phyloP scores from a whole-genome alignment of 2,888 invertebrate genomes.

The Drosophila phalerata region DNA sequence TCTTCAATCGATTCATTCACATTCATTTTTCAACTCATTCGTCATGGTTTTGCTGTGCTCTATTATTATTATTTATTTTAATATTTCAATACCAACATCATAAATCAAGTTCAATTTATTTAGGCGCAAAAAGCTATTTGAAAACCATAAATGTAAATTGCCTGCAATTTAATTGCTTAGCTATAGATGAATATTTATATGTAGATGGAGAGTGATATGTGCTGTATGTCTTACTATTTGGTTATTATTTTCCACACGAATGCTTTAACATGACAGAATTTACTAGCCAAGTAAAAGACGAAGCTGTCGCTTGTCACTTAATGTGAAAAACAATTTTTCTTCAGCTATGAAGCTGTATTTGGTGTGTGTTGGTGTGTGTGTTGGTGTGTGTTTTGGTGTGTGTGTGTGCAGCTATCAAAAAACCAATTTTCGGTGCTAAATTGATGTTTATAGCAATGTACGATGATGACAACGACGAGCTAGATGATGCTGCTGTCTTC shows the following conservation, averaged over 20 bases:
- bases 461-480: slow-evolving; percentile 62
- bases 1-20: slow-evolving; percentile 9
- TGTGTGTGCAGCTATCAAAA: slow-evolving; percentile 70
- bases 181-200: not conserved
- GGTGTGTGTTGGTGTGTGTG: slow-evolving; percentile 19
- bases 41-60: not conserved
- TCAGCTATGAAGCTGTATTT: slow-evolving; percentile 52
- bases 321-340: slow-evolving; percentile 82
- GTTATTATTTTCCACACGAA: slow-evolving; percentile 74
- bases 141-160: slow-evolving; percentile 30
- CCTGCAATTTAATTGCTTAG: slow-evolving; percentile 24
- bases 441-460: slow-evolving; percentile 81
- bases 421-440: slow-evolving; percentile 82
- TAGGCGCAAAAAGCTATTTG: not conserved
- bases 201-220: slow-evolving; percentile 1
- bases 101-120: slow-evolving; percentile 4
- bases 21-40: not conserved
- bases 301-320: slow-evolving; percentile 72
- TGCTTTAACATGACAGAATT: slow-evolving; percentile 63
- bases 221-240: slow-evolving; percentile 25
- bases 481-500: slow-evolving; percentile 51
- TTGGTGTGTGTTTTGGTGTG: slow-evolving; percentile 22
- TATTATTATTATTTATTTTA: not conserved
- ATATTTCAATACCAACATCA: not conserved
- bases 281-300: slow-evolving; percentile 37